Conservation (phyloP, 2,797 vertebrate species). For the Coregonus sp. region DNA sequence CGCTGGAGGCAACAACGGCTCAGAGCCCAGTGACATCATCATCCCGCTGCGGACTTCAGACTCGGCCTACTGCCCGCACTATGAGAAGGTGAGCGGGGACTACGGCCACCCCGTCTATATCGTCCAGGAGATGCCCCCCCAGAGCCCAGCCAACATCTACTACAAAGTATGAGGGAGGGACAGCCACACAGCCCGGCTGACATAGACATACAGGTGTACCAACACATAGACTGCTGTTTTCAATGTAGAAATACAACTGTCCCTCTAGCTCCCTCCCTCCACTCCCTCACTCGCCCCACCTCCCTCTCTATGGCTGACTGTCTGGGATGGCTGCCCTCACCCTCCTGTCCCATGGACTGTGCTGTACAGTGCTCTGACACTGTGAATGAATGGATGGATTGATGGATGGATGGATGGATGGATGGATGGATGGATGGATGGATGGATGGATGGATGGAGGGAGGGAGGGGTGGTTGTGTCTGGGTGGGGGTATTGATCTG, state of each 20-base stretch:
- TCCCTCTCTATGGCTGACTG: background rate
- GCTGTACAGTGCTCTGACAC: background rate
- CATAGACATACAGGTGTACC: background rate
- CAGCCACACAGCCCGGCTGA: background rate
- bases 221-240: constrained; percentile 4
- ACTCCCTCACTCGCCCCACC: background rate
- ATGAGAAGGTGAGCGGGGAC: constrained; percentile 81
- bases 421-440: no score
- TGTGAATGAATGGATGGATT: no score
- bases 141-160: constrained; percentile 80
- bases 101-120: constrained; percentile 82
- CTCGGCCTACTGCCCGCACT: constrained; percentile 78
- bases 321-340: background rate
- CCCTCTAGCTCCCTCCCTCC: background rate
- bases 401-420: no score
- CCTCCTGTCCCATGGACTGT: background rate
- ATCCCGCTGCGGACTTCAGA: constrained; percentile 70
- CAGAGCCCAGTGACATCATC: constrained; percentile 69
- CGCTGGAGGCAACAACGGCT: constrained; percentile 52
- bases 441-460: background rate
- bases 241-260: background rate
- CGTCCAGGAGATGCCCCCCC: constrained; percentile 77
- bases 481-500: background rate
- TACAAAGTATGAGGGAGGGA: constrained; percentile 77
- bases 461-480: background rate